Evolutionary conservation across 2,888 invertebrate genomes (phyloP).

Genomic region (Helleia helle): DNA sequence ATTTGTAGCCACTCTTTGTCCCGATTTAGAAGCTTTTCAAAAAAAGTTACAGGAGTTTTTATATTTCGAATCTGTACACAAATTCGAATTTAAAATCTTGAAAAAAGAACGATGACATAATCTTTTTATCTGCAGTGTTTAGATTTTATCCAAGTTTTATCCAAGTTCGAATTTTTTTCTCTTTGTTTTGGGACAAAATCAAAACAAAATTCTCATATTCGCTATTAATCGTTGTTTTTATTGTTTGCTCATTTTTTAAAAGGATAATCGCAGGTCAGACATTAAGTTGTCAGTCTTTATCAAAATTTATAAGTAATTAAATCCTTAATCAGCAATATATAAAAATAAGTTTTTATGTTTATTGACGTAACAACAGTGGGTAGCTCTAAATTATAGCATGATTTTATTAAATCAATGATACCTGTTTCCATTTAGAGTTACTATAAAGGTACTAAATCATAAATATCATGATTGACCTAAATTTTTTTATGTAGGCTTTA

Average conservation of each 20-base stretch:
- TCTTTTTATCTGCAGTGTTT: too few relatives aligned
- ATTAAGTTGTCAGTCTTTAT: constrained; percentile 49
- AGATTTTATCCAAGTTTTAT: not conserved
- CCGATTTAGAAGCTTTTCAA: constrained; percentile 52
- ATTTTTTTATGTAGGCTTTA: not conserved
- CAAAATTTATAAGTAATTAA: constrained; percentile 42
- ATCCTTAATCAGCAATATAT: constrained; percentile 29
- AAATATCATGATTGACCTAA: not conserved
- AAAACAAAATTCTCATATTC: not conserved
- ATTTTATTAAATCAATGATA: too few relatives aligned
- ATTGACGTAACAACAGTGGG: constrained; percentile 23
- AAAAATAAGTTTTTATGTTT: constrained; percentile 27
- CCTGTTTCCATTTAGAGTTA: not conserved
- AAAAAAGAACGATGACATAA: too few relatives aligned
- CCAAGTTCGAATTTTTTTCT: not conserved
- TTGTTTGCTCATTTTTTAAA: too few relatives aligned
- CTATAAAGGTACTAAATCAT: constrained; percentile 4
- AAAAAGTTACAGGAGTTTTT: constrained; percentile 25
- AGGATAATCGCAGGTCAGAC: constrained; percentile 43
- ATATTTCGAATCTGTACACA: too few relatives aligned
- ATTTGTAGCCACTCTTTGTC: constrained; percentile 70
- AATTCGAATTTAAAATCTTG: constrained; percentile 31
- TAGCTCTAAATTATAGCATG: constrained; percentile 11
- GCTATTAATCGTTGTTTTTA: constrained; percentile 47
- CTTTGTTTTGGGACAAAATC: constrained; percentile 2